Evolutionary conservation across 2,888 invertebrate genomes (phyloP).

Genomic region (Torymus aiolomorphi): DNA sequence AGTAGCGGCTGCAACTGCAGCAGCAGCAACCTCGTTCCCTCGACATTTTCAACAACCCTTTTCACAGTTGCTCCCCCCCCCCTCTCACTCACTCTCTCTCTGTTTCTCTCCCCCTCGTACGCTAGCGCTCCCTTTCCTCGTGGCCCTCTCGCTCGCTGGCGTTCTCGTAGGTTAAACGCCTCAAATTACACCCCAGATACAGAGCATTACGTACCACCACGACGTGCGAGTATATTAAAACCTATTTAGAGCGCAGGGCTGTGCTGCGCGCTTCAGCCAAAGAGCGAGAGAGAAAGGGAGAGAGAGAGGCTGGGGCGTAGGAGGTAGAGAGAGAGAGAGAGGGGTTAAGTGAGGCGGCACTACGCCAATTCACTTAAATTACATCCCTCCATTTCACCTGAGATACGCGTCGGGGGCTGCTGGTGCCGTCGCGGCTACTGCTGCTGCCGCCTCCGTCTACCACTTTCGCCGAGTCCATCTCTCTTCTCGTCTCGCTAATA

Average conservation of each 20-base stretch:
- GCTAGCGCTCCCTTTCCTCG: slow-evolving; percentile 26
- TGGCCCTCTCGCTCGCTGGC: background rate
- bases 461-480: slow-evolving; percentile 39
- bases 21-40: slow-evolving; percentile 10
- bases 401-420: slow-evolving; percentile 28
- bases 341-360: slow-evolving; percentile 37
- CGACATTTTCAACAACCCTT: slow-evolving; percentile 45
- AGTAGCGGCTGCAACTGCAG: background rate
- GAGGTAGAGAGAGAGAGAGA: slow-evolving; percentile 26
- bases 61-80: slow-evolving; percentile 38
- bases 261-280: background rate
- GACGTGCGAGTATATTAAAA: slow-evolving; percentile 66
- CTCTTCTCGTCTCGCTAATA: slow-evolving; percentile 34
- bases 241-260: slow-evolving; percentile 62
- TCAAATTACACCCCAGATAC: slow-evolving; percentile 66
- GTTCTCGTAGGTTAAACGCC: slow-evolving; percentile 62
- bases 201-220: slow-evolving; percentile 60
- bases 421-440: no score
- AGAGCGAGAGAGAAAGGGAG: slow-evolving; percentile 37
- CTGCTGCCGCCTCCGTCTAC: slow-evolving; percentile 18
- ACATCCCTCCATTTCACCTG: slow-evolving; percentile 62
- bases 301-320: background rate
- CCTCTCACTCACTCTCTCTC: background rate
- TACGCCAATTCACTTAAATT: slow-evolving; percentile 65
- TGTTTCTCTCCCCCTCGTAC: slow-evolving; percentile 1